Evolutionary conservation across 2,113 vertebrate genomes (phyloP).

Genomic region (Vidua chalybeata): DNA sequence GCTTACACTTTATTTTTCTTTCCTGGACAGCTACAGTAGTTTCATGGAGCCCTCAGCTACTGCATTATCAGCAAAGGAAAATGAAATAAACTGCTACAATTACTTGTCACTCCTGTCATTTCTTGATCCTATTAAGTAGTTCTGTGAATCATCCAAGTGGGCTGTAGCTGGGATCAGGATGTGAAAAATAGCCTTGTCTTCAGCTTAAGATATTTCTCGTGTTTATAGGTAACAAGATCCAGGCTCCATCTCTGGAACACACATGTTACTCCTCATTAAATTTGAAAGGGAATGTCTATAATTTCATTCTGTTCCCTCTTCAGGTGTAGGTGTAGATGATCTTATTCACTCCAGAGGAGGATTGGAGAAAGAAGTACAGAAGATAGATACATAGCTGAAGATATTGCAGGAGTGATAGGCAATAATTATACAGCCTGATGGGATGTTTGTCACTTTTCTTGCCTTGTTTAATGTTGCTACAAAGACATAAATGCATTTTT

Average conservation of each 20-base stretch:
- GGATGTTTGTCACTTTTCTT: not conserved
- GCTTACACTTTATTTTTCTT: not conserved
- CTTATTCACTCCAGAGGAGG: not conserved
- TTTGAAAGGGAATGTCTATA: not conserved
- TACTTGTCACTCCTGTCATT: slow-evolving; percentile 8
- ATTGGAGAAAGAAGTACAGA: not conserved
- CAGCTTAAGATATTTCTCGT: not conserved
- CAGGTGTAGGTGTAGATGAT: not conserved
- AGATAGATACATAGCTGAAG: not conserved
- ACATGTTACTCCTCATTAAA: slow-evolving; percentile 8
- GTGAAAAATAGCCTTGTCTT: not conserved
- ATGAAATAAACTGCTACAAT: not conserved
- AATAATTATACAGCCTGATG: not conserved
- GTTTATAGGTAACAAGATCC: not conserved
- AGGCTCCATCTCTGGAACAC: not conserved
- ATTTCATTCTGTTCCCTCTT: not conserved
- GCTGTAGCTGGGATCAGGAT: not conserved
- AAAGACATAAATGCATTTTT: not conserved
- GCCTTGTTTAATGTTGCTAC: not conserved
- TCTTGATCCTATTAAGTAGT: not conserved
- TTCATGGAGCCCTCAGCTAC: not conserved
- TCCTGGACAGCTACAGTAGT: not conserved
- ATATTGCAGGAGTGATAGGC: not conserved
- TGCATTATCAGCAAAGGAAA: not conserved
- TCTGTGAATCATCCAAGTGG: slow-evolving; percentile 15